Evolutionary conservation across 2,113 vertebrate genomes (phyloP), one percentile per base, ranked within the genome.

Genomic region (Sclerurus mexicanus): DNA sequence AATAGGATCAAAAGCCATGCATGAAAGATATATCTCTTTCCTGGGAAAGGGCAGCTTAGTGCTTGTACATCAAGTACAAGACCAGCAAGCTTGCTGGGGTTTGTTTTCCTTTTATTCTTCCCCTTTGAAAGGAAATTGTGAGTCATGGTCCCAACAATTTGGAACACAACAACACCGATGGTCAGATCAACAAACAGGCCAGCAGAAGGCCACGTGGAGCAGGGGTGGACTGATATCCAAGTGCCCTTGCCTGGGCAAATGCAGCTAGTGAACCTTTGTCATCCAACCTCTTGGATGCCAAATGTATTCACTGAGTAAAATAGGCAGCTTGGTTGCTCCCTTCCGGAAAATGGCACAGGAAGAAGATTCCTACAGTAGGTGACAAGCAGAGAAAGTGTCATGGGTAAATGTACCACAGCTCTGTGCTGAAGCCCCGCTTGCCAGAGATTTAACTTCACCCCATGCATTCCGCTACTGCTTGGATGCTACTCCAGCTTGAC

Each of bases 401-500:
- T 3, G 11, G 52, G 85, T 40, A 86, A 88, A 93, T 2, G 17
- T 40, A 39, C 23, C 3, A 12, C n/a, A 60, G 62, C 46, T 89
- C 81, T 66, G 37, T 4, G 4, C 71, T 0, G 3, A 91, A 75
- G 28, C 40, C 52, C 17, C 25, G n/a, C 44, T 90, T 86, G 68
- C 18, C 83, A 75, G 77, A 79, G n/a, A 71, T 78, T 63, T 86
- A 49, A 64, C 69, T 93, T 94, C 68, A 71, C 39, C 64, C 52
- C 37, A n/a, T 60, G 53, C 68, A 81, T 90, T 95, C 94, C 77
- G 79, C 55, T 87, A 56, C 72, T 80, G 53, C 83, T 95, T 0
- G 14, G 81, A 77, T 91, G 88, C 89, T 90, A 66, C 66, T 95
- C 75, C 75, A 89, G n/a, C 89, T 95, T 97, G 95, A 86, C 88